Evolutionary conservation across 2,113 vertebrate genomes (phyloP).

Genomic region (Chloropsis hardwickii): DNA sequence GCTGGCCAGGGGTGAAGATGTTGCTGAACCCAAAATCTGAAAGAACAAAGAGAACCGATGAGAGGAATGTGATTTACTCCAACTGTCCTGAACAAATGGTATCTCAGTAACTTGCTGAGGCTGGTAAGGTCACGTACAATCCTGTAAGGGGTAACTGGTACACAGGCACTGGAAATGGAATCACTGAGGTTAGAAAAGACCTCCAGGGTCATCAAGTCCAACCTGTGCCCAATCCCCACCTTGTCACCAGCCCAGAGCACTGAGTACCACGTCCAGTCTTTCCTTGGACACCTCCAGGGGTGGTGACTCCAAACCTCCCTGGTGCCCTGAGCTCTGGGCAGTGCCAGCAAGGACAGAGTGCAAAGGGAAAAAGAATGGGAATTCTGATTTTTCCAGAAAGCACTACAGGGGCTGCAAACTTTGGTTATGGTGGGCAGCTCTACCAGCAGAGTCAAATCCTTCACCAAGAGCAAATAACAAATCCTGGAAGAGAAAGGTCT

Average conservation of each 20-base stretch:
- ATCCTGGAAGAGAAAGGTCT: background rate
- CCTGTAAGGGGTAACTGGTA: background rate
- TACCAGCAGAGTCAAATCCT: background rate
- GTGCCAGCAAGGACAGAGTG: background rate
- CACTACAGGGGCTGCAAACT: background rate
- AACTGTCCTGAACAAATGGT: background rate
- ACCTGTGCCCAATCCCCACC: background rate
- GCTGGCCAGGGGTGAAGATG: conserved; percentile 92
- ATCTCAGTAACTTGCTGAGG: background rate
- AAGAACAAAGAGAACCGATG: background rate
- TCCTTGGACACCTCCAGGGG: background rate
- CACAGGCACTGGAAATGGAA: background rate
- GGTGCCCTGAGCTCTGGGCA: background rate
- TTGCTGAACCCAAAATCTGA: conserved; percentile 98
- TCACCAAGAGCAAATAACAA: background rate
- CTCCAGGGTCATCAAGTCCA: background rate
- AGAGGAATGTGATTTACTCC: background rate
- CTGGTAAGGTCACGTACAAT: rapidly evolving
- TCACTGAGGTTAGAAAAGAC: background rate
- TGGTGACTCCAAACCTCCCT: background rate
- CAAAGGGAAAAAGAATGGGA: background rate
- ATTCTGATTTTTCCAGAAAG: background rate
- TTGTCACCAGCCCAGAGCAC: background rate
- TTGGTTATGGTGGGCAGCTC: background rate
- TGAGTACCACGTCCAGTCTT: rapidly evolving